Percentiles rank a stretch among this genome's conserved stretches.
Conservation (phyloP, 2,888 invertebrate genomes). For the Tillus elongatus region DNA sequence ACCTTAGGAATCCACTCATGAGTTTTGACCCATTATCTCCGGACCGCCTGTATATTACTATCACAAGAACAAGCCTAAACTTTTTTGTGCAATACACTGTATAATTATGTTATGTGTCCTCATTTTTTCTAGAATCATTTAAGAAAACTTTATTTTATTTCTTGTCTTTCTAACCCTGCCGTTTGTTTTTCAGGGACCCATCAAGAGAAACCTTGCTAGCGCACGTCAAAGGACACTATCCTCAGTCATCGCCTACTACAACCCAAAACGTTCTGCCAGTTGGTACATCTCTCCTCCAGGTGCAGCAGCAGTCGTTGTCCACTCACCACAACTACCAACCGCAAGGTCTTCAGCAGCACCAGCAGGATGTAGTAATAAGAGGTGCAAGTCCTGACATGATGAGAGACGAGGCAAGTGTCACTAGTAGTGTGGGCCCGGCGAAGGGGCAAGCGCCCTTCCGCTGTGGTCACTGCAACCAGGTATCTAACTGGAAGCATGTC, state of each 20-base stretch:
- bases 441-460: conserved; percentile 52
- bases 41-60: too few relatives aligned
- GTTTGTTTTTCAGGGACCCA: conserved; percentile 45
- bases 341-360: conserved; percentile 28
- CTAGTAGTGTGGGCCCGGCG: conserved; percentile 35
- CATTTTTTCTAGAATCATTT: too few relatives aligned
- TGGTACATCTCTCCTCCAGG: conserved; percentile 12
- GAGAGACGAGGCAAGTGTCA: conserved; percentile 47
- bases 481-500: conserved; percentile 79
- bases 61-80: too few relatives aligned
- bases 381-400: conserved; percentile 29
- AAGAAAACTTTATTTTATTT: too few relatives aligned
- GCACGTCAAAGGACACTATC: conserved; percentile 60
- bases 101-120: too few relatives aligned
- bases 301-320: conserved; percentile 15
- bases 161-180: too few relatives aligned
- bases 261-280: conserved; percentile 14
- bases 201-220: conserved; percentile 55
- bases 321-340: too few relatives aligned
- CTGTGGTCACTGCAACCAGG: conserved; percentile 73
- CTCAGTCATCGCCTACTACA: conserved; percentile 27
- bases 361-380: conserved; percentile 30
- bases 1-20: too few relatives aligned
- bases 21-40: too few relatives aligned
- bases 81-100: too few relatives aligned